Conservation (phyloP, 2,888 invertebrate genomes). For the Ochropleura plecta region DNA sequence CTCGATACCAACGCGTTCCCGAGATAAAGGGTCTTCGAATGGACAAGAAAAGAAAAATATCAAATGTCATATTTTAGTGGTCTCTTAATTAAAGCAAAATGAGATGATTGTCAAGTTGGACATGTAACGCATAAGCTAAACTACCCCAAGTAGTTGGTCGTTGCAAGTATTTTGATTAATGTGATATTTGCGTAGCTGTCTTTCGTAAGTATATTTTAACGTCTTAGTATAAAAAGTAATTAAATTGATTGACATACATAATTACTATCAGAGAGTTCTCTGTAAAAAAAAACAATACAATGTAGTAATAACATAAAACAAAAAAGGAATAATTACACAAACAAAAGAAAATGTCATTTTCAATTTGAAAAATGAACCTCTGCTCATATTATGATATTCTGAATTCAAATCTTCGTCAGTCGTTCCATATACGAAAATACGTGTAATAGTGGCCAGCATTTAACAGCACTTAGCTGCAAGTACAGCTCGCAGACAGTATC, state of each 20-base stretch:
- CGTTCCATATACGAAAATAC: conserved; percentile 22
- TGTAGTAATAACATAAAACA: background rate
- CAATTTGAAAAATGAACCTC: background rate
- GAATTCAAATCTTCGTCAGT: background rate
- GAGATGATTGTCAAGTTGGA: background rate
- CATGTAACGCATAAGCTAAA: background rate
- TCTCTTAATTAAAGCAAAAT: background rate
- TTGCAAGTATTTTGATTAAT: background rate
- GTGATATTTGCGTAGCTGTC: background rate
- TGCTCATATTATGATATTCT: background rate
- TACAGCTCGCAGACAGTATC: conserved; percentile 56
- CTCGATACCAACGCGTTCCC: too few relatives aligned
- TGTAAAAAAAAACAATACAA: background rate
- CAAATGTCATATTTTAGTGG: too few relatives aligned
- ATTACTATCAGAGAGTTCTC: background rate
- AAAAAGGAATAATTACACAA: background rate
- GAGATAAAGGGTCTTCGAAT: too few relatives aligned
- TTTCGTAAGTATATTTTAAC: background rate
- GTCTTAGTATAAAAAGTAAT: background rate
- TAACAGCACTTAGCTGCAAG: conserved; percentile 63
- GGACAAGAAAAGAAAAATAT: too few relatives aligned
- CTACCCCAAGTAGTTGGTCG: background rate
- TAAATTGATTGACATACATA: background rate
- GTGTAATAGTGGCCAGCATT: conserved; percentile 30
- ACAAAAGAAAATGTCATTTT: background rate